Conservation (phyloP, 2,797 vertebrate genomes). For the Tinamus major region DNA sequence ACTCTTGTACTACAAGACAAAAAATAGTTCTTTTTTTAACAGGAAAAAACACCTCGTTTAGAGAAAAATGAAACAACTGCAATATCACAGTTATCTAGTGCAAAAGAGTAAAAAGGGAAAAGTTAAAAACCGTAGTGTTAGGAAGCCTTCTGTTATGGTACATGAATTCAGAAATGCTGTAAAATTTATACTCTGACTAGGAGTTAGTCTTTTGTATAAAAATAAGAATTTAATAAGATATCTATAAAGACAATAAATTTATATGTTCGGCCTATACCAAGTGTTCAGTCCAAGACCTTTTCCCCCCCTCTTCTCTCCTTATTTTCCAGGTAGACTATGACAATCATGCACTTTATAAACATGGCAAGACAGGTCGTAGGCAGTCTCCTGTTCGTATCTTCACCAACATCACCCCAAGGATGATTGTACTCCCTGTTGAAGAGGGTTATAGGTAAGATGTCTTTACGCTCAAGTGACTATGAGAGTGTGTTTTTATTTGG, state of each 20-base stretch:
- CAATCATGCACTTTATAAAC: constrained; percentile 94
- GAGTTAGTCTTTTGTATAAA: neutral
- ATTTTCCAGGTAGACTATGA: constrained; percentile 92
- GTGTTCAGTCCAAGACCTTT: neutral
- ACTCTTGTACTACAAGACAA: neutral
- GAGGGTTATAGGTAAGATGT: constrained; percentile 92
- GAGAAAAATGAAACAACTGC: neutral
- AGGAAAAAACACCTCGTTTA: neutral
- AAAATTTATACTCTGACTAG: neutral
- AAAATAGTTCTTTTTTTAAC: neutral
- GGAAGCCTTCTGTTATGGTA: neutral
- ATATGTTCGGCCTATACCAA: neutral
- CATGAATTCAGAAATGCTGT: neutral
- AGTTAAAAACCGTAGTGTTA: neutral
- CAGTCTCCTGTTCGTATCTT: constrained; percentile 96
- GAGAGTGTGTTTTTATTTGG: neutral
- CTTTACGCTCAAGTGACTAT: neutral
- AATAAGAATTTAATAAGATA: neutral
- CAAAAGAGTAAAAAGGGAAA: neutral
- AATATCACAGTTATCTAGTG: fast-evolving
- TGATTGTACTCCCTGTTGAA: constrained; percentile 85
- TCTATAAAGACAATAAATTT: neutral
- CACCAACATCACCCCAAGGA: constrained; percentile 86
- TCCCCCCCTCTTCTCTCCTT: neutral
- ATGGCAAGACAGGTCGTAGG: constrained; percentile 91